Evolutionary conservation across 2,888 invertebrate species (phyloP).

Genomic region (Ichneumoninae sp.): DNA sequence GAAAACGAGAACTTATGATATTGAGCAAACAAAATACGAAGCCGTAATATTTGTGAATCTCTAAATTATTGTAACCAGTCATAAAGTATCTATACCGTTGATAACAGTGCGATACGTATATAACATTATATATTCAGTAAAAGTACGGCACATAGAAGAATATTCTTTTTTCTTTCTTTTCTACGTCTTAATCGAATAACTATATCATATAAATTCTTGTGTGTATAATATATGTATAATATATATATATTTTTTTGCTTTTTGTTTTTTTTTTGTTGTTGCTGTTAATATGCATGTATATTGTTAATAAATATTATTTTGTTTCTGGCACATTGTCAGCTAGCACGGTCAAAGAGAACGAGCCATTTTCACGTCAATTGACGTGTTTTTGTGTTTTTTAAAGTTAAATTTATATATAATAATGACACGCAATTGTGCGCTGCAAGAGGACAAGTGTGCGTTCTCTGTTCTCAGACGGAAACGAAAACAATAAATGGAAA

Average conservation of each 20-base stretch:
- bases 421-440: slow-evolving; percentile 55
- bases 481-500: slow-evolving; percentile 29
- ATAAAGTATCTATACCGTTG: slow-evolving; percentile 68
- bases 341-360: slow-evolving; percentile 72
- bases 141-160: slow-evolving; percentile 83
- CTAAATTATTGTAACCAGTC: slow-evolving; percentile 67
- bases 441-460: slow-evolving; percentile 57
- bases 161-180: slow-evolving; percentile 72
- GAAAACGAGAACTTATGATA: slow-evolving; percentile 54
- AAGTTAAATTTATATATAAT: slow-evolving; percentile 1
- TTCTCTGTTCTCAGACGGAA: slow-evolving; percentile 34
- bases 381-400: slow-evolving; percentile 31
- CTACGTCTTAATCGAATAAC: slow-evolving; percentile 68
- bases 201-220: slow-evolving; percentile 70
- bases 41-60: slow-evolving; percentile 51
- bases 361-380: slow-evolving; percentile 66
- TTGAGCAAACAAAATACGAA: slow-evolving; percentile 65
- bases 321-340: slow-evolving; percentile 79
- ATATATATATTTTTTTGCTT: slow-evolving; percentile 16
- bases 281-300: slow-evolving; percentile 71
- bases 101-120: slow-evolving; percentile 71
- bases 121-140: slow-evolving; percentile 74
- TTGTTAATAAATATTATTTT: slow-evolving; percentile 77
- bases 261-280: slow-evolving; percentile 15
- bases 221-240: slow-evolving; percentile 65